Base-by-base conservation (phyloP, 2,888 invertebrate species). In the Drosophila melanosoma region DNA sequence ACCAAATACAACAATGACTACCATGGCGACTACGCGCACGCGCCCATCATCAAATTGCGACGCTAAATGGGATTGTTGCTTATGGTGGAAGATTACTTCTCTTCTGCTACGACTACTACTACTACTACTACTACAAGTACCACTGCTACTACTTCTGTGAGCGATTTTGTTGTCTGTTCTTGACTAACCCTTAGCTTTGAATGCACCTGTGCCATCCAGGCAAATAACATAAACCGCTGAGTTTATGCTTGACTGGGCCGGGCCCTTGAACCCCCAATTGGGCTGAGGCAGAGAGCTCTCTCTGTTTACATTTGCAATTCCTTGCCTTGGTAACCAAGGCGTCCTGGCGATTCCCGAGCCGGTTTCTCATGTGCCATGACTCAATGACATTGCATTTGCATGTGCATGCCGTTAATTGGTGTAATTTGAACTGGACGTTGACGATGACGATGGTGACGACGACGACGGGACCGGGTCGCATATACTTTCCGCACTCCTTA, bases 301-400 rank as follows among this genome's bases (percentile, higher is more conserved):
- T 87, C 90, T 87, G 87, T 90, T 87, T 83, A 89, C 90, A 81
- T 90, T 76, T 75, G 74, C 67, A n/a, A 66, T 71, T 74, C 69
- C 57, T 63, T 45, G 64, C 74, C 87, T 59, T 87, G 79, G 79
- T 72, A 90, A 87, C 87, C 65, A 74, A 81, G 70, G 76, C 79
- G 81, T 83, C 90, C 90, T 75, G 56, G n/a, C 64, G 35, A 60
- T 64, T 61, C 29, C 64, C 53, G 61, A 87, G 74, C 87, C 83
- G 87, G 83, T 76, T 76, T 63, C 65, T 48, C 71, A 53, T 65
- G 49, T 68, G 45, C 56, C 79, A 83, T 90, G 86, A 86, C 75
- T 89, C 87, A 83, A 89, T 89, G 87, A 84, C 89, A 89, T 84
- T 84, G 89, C 83, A 84, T 84, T 88, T 83, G 83, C 83, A 83